Evolutionary conservation across 2,888 invertebrate species (phyloP).

Genomic region (Scotopteryx bipunctaria): DNA sequence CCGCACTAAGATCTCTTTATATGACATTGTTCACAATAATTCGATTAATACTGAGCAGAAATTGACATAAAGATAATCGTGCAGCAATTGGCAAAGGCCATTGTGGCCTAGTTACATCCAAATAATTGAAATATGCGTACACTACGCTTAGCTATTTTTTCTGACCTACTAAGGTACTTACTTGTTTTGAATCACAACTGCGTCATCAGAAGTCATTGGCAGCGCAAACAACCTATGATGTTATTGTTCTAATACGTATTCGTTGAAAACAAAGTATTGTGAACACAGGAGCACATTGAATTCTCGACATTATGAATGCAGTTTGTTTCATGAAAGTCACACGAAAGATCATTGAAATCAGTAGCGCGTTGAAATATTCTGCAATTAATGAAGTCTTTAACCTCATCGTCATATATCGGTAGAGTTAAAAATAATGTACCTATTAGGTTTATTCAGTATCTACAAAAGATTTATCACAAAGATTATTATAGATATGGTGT

Average conservation of each 20-base stretch:
- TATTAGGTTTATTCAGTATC: background rate
- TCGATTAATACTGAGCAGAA: too few relatives aligned
- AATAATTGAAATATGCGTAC: too few relatives aligned
- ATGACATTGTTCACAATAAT: too few relatives aligned
- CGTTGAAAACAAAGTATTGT: conserved; percentile 26
- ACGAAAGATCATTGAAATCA: conserved; percentile 13
- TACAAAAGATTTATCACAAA: background rate
- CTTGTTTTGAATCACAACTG: conserved; percentile 44
- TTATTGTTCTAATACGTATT: conserved; percentile 28
- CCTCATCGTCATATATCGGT: background rate
- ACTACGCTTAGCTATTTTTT: conserved; percentile 26
- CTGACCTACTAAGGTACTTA: conserved; percentile 33
- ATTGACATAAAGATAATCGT: too few relatives aligned
- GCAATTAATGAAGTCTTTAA: conserved; percentile 12
- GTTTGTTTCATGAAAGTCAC: conserved; percentile 26
- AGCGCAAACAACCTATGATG: conserved; percentile 34
- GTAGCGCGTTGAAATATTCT: conserved; percentile 26
- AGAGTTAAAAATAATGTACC: background rate
- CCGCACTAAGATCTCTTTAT: too few relatives aligned
- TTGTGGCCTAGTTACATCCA: too few relatives aligned
- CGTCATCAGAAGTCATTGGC: conserved; percentile 48
- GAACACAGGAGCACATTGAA: conserved; percentile 26
- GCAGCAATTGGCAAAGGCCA: too few relatives aligned
- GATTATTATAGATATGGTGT: background rate
- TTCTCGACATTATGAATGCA: conserved; percentile 19